phyloP scores from a whole-genome alignment of 2,113 vertebrate species.

The Megaceryle torquata region DNA sequence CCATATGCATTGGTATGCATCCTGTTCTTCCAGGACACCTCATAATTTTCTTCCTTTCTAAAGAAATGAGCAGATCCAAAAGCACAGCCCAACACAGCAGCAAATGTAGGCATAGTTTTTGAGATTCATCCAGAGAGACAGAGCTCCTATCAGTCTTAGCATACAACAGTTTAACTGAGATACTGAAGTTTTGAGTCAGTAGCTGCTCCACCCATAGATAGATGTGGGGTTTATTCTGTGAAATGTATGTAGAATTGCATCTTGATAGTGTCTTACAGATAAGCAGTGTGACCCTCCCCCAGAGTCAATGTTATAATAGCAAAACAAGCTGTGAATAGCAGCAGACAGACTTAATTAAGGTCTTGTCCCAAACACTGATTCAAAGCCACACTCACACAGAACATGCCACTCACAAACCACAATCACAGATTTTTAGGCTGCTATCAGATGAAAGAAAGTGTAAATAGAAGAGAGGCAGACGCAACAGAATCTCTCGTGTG shows the following conservation, averaged over 20 bases:
- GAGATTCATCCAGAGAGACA: background rate
- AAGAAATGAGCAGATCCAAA: background rate
- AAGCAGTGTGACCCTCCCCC: background rate
- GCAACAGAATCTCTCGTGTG: background rate
- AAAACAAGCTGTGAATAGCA: background rate
- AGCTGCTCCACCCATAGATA: background rate
- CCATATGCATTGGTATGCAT: background rate
- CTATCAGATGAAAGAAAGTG: background rate
- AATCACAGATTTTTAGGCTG: background rate
- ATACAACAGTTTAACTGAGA: background rate
- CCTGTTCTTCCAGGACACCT: background rate
- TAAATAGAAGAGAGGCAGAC: background rate
- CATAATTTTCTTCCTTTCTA: background rate
- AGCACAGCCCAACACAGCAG: background rate
- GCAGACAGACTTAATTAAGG: background rate
- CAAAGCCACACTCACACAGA: background rate
- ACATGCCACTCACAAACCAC: background rate
- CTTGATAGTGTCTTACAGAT: background rate
- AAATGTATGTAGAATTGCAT: background rate
- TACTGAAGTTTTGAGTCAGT: background rate
- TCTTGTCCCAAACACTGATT: background rate
- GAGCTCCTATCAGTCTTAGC: background rate
- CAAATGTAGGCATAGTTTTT: background rate
- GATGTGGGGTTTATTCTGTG: background rate
- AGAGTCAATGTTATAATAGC: background rate